Evolutionary conservation across 2,888 invertebrate genomes (phyloP), one percentile per base, ranked within the genome.

Genomic region (Amblyteles armatorius): DNA sequence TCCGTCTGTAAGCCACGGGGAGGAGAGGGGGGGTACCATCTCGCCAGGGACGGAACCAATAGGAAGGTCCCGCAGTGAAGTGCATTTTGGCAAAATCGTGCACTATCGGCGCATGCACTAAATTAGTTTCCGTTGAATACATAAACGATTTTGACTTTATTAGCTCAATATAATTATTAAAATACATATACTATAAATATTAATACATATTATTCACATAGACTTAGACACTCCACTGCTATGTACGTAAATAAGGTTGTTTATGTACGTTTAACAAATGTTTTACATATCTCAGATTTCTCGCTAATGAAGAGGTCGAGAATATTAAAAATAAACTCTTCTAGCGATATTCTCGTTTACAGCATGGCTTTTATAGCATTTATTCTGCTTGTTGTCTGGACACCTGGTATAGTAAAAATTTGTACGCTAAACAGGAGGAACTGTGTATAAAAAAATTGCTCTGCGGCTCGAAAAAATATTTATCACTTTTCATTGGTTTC

Each of bases 151-250:
- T 52, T 60, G 13, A 2, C 48, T 84, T 73, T 81, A 81, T 85
- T 85, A 48, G 52, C 48, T 68, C 44, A 33, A 44, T 83, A 80
- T 83, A 72, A 71, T 79, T 83, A 71, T 72, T 77, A 40, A 79
- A 74, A 77, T 80, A 68, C 77, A 77, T 26, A 67, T 68, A 67
- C 50, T 83, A 80, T 85, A 80, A 80, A 85, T 83, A 85, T 68
- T 74, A 33, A 26, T 67, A 57, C 33, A 40, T 2, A 5, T 2
- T 11, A 40, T 22, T 33, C 16, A n/a, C 44, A 68, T 68, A 68
- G 11, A 65, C 33, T 50, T n/a, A 13, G 6, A 29, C 65, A 13
- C 63, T 68, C 60, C 44, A 19, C 52, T 55, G 63, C 44, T 71
- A 40, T 57, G 19, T 52, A 71, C n/a, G n/a, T 40, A 13, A 68